A percentile compares a stretch with the other conserved stretches of the same genome.
Conservation (phyloP, 2,113 vertebrate species). For the Dasyprocta punctata region DNA sequence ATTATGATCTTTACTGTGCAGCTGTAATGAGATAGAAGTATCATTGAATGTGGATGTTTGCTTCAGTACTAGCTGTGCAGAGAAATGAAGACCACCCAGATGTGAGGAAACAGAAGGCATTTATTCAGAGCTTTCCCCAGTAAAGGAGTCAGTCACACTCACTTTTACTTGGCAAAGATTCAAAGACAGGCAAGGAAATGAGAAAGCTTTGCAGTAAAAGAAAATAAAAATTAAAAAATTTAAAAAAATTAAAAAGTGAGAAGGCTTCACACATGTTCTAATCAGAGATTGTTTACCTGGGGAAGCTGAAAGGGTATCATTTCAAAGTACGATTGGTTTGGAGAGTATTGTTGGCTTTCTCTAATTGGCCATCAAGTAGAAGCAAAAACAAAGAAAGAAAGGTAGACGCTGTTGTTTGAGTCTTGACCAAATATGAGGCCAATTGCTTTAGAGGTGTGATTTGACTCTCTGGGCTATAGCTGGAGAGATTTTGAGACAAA, state of each 20-base stretch:
- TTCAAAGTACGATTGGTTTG: background rate
- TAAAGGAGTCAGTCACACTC: background rate
- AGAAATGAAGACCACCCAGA: background rate
- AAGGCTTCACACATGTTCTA: background rate
- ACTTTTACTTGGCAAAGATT: background rate
- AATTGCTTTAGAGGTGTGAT: background rate
- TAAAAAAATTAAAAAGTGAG: no score
- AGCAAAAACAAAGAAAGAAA: background rate
- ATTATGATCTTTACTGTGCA: background rate
- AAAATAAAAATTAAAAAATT: background rate
- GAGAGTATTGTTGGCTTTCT: background rate
- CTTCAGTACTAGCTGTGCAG: background rate
- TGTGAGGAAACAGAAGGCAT: background rate
- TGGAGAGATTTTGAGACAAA: background rate
- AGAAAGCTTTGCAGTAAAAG: background rate
- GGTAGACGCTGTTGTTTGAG: background rate
- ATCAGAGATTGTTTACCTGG: background rate
- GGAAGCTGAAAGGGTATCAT: background rate
- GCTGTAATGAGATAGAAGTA: background rate
- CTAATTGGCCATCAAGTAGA: background rate
- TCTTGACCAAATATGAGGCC: background rate
- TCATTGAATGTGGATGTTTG: background rate
- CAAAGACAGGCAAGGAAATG: background rate
- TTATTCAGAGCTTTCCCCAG: background rate
- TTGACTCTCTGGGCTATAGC: background rate